Percentiles rank a stretch among this genome's conserved stretches.
Conservation (phyloP, 2,888 invertebrate species). For the Xestia rhomboidea region DNA sequence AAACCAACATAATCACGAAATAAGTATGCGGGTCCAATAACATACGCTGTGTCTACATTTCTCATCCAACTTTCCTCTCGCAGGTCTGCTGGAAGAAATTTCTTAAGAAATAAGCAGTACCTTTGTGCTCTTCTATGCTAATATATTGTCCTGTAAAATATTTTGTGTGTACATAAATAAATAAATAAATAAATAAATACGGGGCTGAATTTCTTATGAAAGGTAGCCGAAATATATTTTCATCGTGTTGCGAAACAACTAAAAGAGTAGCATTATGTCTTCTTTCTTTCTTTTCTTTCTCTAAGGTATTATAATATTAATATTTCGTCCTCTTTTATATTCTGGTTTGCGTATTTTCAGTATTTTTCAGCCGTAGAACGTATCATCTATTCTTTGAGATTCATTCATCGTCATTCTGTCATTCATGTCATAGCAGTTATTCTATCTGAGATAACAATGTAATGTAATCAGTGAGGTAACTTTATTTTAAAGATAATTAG, state of each 20-base stretch:
- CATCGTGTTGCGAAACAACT: neutral
- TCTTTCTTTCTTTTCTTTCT: too few relatives aligned
- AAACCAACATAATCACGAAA: neutral
- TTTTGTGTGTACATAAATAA: too few relatives aligned
- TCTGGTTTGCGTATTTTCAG: neutral
- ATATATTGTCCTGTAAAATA: too few relatives aligned
- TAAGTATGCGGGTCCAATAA: neutral
- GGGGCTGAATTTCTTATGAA: neutral
- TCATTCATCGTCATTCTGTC: neutral
- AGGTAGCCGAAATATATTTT: neutral
- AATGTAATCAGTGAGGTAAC: conserved; percentile 12
- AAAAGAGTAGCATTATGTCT: neutral
- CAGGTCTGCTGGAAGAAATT: too few relatives aligned
- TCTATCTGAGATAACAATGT: conserved; percentile 7
- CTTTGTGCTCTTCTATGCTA: too few relatives aligned
- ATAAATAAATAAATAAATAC: too few relatives aligned
- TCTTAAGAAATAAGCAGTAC: too few relatives aligned
- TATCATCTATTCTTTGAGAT: neutral
- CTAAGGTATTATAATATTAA: neutral
- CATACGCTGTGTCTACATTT: too few relatives aligned
- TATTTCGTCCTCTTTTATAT: neutral
- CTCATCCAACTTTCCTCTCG: too few relatives aligned
- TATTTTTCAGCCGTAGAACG: neutral
- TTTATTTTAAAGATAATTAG: neutral
- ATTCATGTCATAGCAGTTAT: neutral